These are phyloP conservation scores for Tyto alba DNA, from an alignment of 2,113 vertebrate genomes.

Conservation along the genomic window DNA sequence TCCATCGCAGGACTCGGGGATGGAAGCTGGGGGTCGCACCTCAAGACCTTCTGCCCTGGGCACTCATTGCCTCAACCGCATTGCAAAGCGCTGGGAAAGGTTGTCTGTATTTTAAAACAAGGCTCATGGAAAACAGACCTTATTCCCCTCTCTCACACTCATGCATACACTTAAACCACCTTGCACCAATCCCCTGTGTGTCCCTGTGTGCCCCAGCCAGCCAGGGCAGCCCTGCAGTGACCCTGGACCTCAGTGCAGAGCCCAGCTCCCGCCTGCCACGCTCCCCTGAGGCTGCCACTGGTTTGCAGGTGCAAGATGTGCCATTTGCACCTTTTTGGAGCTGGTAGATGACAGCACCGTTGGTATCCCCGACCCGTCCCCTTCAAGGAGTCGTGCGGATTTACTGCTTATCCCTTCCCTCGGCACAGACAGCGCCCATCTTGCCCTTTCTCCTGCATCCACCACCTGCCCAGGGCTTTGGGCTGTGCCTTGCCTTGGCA, in stretches of 20 bases:
- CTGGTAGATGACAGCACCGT: fast-evolving
- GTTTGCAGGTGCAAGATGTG: not conserved
- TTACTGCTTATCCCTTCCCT: not conserved
- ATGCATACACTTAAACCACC: not conserved
- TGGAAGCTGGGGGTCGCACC: not conserved
- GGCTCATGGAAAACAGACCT: not conserved
- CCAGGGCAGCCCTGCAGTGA: fast-evolving
- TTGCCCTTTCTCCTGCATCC: not conserved
- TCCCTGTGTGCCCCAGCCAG: not conserved
- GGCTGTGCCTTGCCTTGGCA: not conserved
- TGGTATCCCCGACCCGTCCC: not conserved
- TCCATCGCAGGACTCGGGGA: fast-evolving
- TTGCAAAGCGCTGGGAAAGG: not conserved
- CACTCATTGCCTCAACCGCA: fast-evolving
- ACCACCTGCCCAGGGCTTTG: not conserved
- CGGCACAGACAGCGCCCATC: fast-evolving
- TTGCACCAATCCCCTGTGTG: fast-evolving
- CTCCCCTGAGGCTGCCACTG: not conserved
- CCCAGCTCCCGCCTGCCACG: not conserved
- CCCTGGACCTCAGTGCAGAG: fast-evolving
- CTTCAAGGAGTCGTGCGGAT: not conserved
- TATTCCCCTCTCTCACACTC: not conserved
- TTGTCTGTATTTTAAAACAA: not conserved
- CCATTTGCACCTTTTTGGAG: not conserved
- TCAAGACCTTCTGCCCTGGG: not conserved